Conservation (phyloP, 2,888 invertebrate genomes). For the Cephus nigrinus region DNA sequence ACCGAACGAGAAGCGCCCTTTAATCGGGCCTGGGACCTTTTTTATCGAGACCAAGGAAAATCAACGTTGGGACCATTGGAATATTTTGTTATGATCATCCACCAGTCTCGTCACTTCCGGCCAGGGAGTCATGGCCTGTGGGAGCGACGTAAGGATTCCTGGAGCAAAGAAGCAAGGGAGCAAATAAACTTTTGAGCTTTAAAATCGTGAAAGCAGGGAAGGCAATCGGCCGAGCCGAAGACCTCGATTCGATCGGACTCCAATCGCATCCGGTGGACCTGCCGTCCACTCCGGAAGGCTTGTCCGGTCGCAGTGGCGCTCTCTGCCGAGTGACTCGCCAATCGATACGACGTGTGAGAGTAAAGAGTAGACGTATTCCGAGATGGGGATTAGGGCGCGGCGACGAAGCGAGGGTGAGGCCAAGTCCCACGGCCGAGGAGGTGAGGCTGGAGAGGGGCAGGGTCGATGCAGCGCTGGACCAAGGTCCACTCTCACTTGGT, state of each 20-base stretch:
- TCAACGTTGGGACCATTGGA: not conserved
- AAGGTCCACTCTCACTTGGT: constrained; percentile 64
- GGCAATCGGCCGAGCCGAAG: not conserved
- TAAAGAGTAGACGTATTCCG: constrained; percentile 53
- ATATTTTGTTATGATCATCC: not conserved
- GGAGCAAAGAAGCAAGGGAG: fast-evolving
- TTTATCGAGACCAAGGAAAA: not conserved
- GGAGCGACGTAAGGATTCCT: not conserved
- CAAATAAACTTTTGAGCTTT: not conserved
- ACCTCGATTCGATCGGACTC: not conserved
- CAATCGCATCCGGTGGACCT: not conserved
- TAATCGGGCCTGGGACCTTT: constrained; percentile 33
- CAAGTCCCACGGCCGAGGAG: not conserved
- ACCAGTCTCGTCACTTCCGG: not conserved
- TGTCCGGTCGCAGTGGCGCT: constrained; percentile 49
- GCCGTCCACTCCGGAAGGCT: constrained; percentile 4
- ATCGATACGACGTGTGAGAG: constrained; percentile 56
- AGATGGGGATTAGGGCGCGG: constrained; percentile 64
- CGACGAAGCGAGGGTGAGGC: constrained; percentile 44
- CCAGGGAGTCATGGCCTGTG: not conserved
- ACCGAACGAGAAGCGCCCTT: constrained; percentile 40
- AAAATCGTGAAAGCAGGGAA: not conserved
- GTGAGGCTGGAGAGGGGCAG: constrained; percentile 47
- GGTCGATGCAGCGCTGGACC: constrained; percentile 65
- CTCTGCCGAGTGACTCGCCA: constrained; percentile 56